phyloP scores from a whole-genome alignment of 1,140 invertebrate species.

The Rhizoglyphus robini region DNA sequence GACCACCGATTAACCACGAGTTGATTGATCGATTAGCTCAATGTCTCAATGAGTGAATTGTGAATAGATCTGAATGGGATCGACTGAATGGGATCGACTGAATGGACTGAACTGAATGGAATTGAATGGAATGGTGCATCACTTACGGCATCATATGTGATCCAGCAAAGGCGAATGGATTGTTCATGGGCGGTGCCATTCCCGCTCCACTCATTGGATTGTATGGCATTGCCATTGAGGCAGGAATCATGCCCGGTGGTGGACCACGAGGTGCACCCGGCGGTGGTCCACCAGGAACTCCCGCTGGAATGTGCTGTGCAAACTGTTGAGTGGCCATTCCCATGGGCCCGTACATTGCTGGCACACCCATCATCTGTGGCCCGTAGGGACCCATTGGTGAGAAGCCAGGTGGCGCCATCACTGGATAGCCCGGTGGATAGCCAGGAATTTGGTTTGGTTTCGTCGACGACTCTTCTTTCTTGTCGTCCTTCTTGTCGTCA shows the following conservation, averaged over 20 bases:
- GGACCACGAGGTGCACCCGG: neutral
- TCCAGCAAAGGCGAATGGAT: neutral
- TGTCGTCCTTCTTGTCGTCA: neutral
- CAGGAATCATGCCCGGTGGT: neutral
- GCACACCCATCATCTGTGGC: neutral
- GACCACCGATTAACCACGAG: too few species aligned
- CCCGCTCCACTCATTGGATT: neutral
- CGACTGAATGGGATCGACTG: too few species aligned
- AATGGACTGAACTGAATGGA: too few species aligned
- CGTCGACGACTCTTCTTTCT: neutral
- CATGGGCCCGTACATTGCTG: neutral
- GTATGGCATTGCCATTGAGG: neutral
- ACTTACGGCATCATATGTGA: conserved; percentile 14
- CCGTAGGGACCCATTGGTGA: neutral
- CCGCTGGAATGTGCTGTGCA: neutral
- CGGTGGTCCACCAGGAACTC: neutral
- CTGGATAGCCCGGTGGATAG: neutral
- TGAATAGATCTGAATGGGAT: too few species aligned
- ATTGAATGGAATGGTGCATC: too few species aligned
- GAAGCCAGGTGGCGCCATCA: neutral
- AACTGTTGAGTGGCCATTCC: neutral
- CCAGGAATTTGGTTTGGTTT: neutral
- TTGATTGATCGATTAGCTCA: too few species aligned
- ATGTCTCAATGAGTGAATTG: too few species aligned
- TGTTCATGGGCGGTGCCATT: neutral